Conservation (phyloP, 1,140 invertebrate genomes). For the Drosophila sulfurigaster region DNA sequence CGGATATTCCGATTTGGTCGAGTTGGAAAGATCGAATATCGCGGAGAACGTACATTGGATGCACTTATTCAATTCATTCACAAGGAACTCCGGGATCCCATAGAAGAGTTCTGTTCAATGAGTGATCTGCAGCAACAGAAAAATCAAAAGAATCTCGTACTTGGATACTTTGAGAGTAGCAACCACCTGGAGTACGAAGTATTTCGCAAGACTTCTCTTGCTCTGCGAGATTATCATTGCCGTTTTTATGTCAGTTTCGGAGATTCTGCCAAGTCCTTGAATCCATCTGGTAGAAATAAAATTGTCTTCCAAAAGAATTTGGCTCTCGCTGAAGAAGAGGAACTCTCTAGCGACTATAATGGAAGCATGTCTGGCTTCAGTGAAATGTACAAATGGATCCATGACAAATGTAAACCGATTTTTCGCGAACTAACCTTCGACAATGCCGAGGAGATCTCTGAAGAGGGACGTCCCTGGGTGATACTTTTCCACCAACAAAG, state of each 20-base stretch:
- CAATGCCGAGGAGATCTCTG: slow-evolving; percentile 60
- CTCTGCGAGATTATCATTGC: slow-evolving; percentile 97
- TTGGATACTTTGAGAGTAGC: slow-evolving; percentile 95
- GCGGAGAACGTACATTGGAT: slow-evolving; percentile 89
- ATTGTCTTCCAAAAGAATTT: slow-evolving; percentile 25
- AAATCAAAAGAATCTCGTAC: slow-evolving; percentile 94
- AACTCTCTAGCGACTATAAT: slow-evolving; percentile 15
- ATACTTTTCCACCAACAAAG: slow-evolving; percentile 48
- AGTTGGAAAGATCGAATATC: slow-evolving; percentile 96
- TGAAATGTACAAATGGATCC: slow-evolving; percentile 25
- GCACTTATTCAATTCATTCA: slow-evolving; percentile 94
- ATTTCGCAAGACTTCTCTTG: slow-evolving; percentile 91
- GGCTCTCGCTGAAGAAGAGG: background rate
- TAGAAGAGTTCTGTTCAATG: slow-evolving; percentile 90
- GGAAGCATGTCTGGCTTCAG: slow-evolving; percentile 25
- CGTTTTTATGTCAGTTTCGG: slow-evolving; percentile 96
- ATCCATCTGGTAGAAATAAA: slow-evolving; percentile 13
- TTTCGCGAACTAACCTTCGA: slow-evolving; percentile 58
- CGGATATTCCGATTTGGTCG: slow-evolving; percentile 97
- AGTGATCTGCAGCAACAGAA: slow-evolving; percentile 91
- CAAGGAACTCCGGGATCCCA: slow-evolving; percentile 95
- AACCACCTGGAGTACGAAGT: slow-evolving; percentile 91
- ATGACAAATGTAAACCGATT: slow-evolving; percentile 26
- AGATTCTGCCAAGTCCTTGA: slow-evolving; percentile 86
- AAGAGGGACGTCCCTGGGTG: slow-evolving; percentile 47